Base-by-base conservation (phyloP, 1,140 invertebrate genomes). In the Subanguina moxae region DNA sequence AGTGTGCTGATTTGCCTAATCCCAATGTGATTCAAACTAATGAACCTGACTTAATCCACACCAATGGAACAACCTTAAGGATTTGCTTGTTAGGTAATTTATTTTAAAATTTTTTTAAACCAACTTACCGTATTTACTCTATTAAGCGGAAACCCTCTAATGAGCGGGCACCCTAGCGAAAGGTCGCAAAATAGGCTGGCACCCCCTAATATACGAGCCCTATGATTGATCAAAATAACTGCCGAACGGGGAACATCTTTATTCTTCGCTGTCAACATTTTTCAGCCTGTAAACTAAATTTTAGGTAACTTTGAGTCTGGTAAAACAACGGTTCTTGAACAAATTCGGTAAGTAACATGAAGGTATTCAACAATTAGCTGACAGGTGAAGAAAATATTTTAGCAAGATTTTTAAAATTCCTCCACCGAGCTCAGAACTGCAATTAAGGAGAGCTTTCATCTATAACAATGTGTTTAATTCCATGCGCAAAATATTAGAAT, bases 261-360 rank as follows among this genome's bases (percentile, higher is more conserved):
- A n/a, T n/a, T n/a, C n/a, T n/a, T n/a, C n/a, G n/a, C n/a, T n/a
- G n/a, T n/a, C n/a, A n/a, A n/a, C n/a, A n/a, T n/a, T n/a, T n/a
- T n/a, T n/a, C n/a, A n/a, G n/a, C n/a, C n/a, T n/a, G n/a, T n/a
- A n/a, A 45, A 13, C n/a, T 25, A 52, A 30, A 5, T 21, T 61
- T 61, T 25, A 61, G 58, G 58, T n/a, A 61, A 61, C 38, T 19
- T 5, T 30, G 58, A 61, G 58, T 61, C 58, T n/a, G 65, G 63
- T 19, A 30, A 25, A 68, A 42, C 57, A 65, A 65, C 46, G 7
- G 61, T 64, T 68, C 57, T 63, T 19, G 64, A 46, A 64, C 38
- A 57, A 61, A 64, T 61, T 27, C n/a, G 38, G 62, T 57, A 27
- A 48, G n/a, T 57, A 32, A n/a, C 46, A 21, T 11, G 11, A 45